A percentile compares a stretch with the other conserved stretches of the same genome.
Conservation (phyloP, 2,113 vertebrate genomes). For the Leuciscus idus region DNA sequence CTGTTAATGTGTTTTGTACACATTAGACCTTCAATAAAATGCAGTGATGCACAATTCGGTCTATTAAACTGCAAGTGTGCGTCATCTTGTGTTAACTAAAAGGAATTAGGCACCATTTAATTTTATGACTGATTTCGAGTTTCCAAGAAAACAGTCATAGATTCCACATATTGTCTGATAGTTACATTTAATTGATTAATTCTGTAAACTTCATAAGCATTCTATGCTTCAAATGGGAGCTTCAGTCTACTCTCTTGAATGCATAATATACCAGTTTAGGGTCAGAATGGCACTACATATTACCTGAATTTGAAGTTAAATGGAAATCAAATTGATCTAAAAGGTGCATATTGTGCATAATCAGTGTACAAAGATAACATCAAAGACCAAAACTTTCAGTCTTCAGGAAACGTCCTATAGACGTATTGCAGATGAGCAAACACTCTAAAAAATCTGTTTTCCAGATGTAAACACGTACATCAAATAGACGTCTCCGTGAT, state of each 20-base stretch:
- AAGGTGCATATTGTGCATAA: not conserved
- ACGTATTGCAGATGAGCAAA: too few relatives aligned
- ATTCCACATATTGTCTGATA: not conserved
- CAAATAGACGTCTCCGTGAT: too few relatives aligned
- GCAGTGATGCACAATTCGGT: not conserved
- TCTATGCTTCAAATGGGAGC: not conserved
- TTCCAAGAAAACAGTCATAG: slow-evolving; percentile 26
- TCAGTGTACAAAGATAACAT: not conserved
- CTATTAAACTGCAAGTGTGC: slow-evolving; percentile 10
- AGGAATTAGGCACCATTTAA: not conserved
- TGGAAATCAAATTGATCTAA: not conserved
- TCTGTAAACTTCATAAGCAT: not conserved
- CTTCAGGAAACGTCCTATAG: too few relatives aligned
- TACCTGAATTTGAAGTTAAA: not conserved
- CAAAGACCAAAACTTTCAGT: not conserved
- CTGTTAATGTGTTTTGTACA: slow-evolving; percentile 48
- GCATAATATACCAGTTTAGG: not conserved
- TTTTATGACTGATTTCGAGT: slow-evolving; percentile 43
- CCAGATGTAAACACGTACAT: too few relatives aligned
- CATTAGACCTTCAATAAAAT: slow-evolving; percentile 32
- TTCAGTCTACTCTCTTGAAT: too few relatives aligned
- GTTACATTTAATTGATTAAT: not conserved
- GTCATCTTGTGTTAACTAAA: slow-evolving; percentile 29
- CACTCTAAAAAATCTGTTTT: too few relatives aligned
- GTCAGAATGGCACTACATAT: not conserved